Evolutionary conservation across 2,113 vertebrate species (phyloP), one percentile per base, ranked within the genome.

Genomic region (Chlorodrepanis virens): DNA sequence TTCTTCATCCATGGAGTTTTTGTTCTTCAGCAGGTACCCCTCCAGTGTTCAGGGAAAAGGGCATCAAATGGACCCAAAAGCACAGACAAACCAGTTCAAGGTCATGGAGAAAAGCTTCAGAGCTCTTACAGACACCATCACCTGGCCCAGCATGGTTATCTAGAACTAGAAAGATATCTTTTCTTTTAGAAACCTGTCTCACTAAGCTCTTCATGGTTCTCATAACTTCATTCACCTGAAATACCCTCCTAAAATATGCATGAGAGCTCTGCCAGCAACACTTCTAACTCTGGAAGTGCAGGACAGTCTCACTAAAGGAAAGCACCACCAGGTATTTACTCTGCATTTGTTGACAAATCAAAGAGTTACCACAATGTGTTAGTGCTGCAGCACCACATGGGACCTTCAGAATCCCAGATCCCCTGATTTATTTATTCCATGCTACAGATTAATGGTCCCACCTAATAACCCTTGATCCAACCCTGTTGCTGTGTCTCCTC

Each of bases 141-240:
- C 63, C 3, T 60, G 52, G 77, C 35, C 52, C 78, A 82, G 5
- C 40, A 20, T 35, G 28, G 74, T 25, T 82, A 65, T 89, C 80
- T 72, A 76, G 81, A 78, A 56, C 28, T 42, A 68, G 57, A 56
- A 79, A 72, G 65, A 72, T 74, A 94, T 49, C 53, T 94, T 95
- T 39, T 76, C 42, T 65, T 93, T 76, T 69, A 82, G 70, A 96
- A 96, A 50, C 70, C 74, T 92, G 63, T 76, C 93, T 94, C 70
- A 33, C 69, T 72, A 53, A 83, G 82, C 25, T 96, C 76, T 93
- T 96, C 67, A 83, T 91, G 89, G 65, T 85, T 91, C 61, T 93
- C 39, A 5, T 71, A 89, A 61, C 77, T 90, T 53, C 87, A 79
- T 29, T 96, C 94, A 94, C 94, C 93, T 93, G 93, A 94, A 94